Evolutionary conservation across 1,140 invertebrate genomes (phyloP), one percentile per base, ranked within the genome.

Genomic region (Zaprionus inermis): DNA sequence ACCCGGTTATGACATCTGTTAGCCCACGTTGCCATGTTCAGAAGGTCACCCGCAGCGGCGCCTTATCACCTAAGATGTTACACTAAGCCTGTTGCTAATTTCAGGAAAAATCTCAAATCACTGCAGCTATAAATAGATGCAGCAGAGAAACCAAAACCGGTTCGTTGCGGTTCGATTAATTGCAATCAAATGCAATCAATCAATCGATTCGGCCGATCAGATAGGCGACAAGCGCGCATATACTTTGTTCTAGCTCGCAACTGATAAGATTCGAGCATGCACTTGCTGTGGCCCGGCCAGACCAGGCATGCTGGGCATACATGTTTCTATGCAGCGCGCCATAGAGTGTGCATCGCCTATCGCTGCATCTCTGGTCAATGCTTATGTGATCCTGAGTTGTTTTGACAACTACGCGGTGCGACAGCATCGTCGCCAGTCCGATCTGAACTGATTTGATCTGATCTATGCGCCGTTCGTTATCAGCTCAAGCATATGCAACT

Each of bases 41-140:
- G 54, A 76, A 72, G 73, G 73, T 72, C 73, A 72, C 34, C 67
- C 60, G n/a, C 16, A 28, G 5, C 46, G 49, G 24, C 12, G 61
- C 32, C 68, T 76, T 76, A 76, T 76, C 73, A 49, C 44, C 44
- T 49, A 2, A 20, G 44, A 46, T 46, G 44, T 46, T 46, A 49
- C 18, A 18, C 44, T 12, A 56, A 56, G 28, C 18, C 30, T 49
- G 18, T 70, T 70, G 66, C 66, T 69, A 69, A 73, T 73, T 73
- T 49, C 44, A 49, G 44, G 44, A 4, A 22, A 49, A 44, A 18
- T n/a, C 38, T 44, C 6, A 11, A 22, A 20, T 49, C 16, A 4
- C 0, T 73, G 55, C 46, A 18, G 4, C 60, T 76, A 76, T 72
- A 38, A 76, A 66, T 76, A 76, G 69, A 49, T 22, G 44, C 44